These are phyloP conservation scores for Aythya baeri DNA, from an alignment of 2,113 vertebrate genomes.

Conservation along the genomic window DNA sequence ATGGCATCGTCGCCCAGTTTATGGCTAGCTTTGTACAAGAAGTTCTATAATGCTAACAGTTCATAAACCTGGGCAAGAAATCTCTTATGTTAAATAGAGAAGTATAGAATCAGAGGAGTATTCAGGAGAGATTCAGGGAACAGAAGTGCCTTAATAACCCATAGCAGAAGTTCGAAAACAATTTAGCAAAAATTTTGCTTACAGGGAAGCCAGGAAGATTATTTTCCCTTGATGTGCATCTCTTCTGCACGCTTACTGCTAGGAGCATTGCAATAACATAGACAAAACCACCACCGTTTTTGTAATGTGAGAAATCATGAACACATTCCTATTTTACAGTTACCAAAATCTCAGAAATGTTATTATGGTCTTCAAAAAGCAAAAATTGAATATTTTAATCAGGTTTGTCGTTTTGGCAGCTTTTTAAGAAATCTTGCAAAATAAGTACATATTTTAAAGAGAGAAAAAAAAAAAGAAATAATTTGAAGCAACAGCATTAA, in stretches of 20 bases:
- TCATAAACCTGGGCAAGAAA: background rate
- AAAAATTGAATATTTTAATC: background rate
- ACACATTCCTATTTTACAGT: background rate
- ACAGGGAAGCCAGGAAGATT: background rate
- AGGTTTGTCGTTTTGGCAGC: background rate
- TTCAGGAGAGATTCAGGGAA: background rate
- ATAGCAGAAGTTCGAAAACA: background rate
- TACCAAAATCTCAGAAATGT: background rate
- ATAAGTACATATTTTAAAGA: background rate
- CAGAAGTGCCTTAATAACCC: background rate
- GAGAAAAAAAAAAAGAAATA: background rate
- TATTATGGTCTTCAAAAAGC: background rate
- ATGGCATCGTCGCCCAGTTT: accelerated
- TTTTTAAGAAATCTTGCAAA: background rate
- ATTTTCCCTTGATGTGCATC: background rate
- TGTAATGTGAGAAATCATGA: background rate
- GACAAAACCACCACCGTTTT: background rate
- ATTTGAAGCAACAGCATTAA: constrained; percentile 23
- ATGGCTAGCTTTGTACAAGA: accelerated
- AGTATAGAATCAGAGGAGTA: background rate
- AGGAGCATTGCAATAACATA: background rate
- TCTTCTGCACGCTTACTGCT: background rate
- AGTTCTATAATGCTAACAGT: background rate
- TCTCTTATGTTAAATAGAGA: background rate
- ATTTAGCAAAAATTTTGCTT: background rate